Evolutionary conservation across 2,888 invertebrate species (phyloP).

Genomic region (Platycnemis pennipes): DNA sequence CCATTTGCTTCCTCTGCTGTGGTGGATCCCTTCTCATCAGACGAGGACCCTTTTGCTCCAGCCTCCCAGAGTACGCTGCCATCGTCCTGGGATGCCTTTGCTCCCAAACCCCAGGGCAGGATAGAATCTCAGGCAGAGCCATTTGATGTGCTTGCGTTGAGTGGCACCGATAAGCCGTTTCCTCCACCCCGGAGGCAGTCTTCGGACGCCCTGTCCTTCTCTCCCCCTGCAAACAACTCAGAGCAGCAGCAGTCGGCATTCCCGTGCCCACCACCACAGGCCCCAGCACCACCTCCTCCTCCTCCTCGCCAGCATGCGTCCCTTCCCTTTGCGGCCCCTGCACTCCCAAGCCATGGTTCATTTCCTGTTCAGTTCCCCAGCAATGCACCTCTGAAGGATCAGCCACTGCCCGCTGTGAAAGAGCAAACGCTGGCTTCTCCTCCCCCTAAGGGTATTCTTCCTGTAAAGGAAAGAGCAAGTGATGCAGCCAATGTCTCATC

Average conservation of each 20-base stretch:
- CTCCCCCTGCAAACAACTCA: background rate
- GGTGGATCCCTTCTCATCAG: background rate
- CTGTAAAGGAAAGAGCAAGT: background rate
- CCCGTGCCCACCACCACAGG: background rate
- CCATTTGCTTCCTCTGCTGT: background rate
- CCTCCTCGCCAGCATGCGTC: background rate
- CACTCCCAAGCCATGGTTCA: background rate
- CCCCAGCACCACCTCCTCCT: background rate
- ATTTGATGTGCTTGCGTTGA: background rate
- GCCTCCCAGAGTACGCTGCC: background rate
- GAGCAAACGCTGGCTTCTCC: background rate
- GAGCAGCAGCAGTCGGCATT: background rate
- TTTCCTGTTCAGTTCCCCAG: background rate
- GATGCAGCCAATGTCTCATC: background rate
- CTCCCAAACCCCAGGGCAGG: too few species aligned
- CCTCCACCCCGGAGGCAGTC: background rate
- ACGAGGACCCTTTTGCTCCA: background rate
- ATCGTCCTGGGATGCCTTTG: background rate
- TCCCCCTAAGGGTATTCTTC: background rate
- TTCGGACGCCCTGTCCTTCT: background rate
- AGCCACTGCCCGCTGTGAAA: background rate
- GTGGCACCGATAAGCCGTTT: background rate
- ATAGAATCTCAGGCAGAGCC: background rate
- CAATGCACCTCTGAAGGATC: too few species aligned
- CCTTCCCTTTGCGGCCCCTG: background rate